Conservation (phyloP, 2,113 vertebrate species). For the Oenanthe melanoleuca region DNA sequence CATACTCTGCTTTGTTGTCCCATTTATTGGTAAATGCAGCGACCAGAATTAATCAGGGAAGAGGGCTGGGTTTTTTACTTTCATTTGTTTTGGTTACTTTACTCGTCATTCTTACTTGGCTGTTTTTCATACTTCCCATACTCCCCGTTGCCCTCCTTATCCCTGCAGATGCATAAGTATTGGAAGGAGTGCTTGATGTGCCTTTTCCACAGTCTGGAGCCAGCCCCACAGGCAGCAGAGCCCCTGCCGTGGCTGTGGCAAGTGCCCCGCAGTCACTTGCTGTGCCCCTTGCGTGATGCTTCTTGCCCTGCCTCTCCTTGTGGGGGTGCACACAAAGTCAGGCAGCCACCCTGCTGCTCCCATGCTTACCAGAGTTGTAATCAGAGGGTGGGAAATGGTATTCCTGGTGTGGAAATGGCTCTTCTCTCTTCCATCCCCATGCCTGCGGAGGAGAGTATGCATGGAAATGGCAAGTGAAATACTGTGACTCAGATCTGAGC, state of each 20-base stretch:
- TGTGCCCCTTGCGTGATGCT: background rate
- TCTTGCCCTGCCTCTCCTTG: background rate
- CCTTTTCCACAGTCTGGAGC: background rate
- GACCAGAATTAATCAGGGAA: background rate
- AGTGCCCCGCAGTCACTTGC: background rate
- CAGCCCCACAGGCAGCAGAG: fast-evolving
- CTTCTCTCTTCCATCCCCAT: background rate
- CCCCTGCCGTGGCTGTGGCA: fast-evolving
- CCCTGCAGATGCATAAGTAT: background rate
- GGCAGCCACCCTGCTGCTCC: background rate
- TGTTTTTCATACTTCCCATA: background rate
- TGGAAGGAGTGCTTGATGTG: background rate
- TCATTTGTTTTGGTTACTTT: background rate
- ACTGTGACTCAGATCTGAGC: background rate
- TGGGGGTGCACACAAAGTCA: too few species aligned
- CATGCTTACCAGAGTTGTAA: background rate
- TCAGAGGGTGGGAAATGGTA: background rate
- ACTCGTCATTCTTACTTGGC: background rate
- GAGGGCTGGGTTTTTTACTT: background rate
- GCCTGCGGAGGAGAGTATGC: fast-evolving
- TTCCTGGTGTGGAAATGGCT: background rate
- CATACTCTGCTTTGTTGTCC: background rate
- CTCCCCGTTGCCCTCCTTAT: background rate
- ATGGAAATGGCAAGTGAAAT: background rate
- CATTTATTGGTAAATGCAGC: background rate